A percentile compares a stretch with the other conserved stretches of the same genome.
Conservation (phyloP, 2,113 vertebrate genomes). For the Lepus americanus region DNA sequence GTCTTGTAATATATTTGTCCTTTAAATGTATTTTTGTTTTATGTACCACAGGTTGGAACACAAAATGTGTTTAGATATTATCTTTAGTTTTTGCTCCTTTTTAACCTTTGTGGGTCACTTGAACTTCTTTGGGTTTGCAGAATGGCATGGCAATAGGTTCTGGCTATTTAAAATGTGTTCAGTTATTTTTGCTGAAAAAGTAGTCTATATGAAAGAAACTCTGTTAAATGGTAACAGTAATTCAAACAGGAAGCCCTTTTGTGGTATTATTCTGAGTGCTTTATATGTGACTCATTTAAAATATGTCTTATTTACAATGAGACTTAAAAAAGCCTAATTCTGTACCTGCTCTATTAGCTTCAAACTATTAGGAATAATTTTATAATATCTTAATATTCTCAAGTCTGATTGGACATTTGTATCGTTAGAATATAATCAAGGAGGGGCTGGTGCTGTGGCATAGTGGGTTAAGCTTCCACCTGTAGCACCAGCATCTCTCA, state of each 20-base stretch:
- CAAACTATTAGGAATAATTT: not conserved
- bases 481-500: too few relatives aligned
- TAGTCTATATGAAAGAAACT: not conserved
- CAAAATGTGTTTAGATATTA: not conserved
- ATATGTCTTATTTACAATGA: not conserved
- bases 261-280: not conserved
- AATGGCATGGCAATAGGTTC: not conserved
- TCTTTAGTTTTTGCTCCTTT: conserved; percentile 30
- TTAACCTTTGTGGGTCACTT: not conserved
- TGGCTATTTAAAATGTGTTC: not conserved
- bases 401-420: not conserved
- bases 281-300: not conserved
- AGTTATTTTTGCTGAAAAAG: not conserved
- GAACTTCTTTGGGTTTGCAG: not conserved
- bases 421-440: not conserved
- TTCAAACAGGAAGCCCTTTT: not conserved
- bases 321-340: not conserved
- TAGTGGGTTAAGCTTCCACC: too few relatives aligned
- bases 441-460: too few relatives aligned
- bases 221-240: not conserved
- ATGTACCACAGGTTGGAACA: not conserved
- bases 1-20: conserved; percentile 1
- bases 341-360: not conserved
- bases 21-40: conserved; percentile 5
- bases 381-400: not conserved